Evolutionary conservation across 2,113 vertebrate genomes (phyloP).

Genomic region (Peromyscus leucopus): DNA sequence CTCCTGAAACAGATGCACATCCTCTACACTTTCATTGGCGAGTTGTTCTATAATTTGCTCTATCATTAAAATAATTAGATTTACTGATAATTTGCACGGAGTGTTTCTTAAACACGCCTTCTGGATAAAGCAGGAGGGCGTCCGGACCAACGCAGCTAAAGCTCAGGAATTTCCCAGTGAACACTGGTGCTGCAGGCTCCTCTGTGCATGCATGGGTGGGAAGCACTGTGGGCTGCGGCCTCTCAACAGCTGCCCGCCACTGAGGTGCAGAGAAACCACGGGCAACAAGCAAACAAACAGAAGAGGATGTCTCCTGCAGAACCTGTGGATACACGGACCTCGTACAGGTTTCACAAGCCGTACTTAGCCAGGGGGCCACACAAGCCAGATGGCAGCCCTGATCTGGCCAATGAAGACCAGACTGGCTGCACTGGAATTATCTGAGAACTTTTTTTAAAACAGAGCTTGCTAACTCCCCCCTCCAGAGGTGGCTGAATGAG

Average conservation of each 20-base stretch:
- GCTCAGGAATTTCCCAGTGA: not conserved
- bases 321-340: conserved; percentile 24
- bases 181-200: not conserved
- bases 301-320: not conserved
- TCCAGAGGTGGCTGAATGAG: conserved; percentile 3
- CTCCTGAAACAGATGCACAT: conserved; percentile 30
- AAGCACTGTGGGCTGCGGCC: not conserved
- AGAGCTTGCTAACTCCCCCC: not conserved
- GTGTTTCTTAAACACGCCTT: conserved; percentile 44
- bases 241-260: not conserved
- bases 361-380: not conserved
- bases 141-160: not conserved
- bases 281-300: not conserved
- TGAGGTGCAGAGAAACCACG: not conserved
- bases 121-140: not conserved
- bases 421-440: not conserved
- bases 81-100: conserved; percentile 2
- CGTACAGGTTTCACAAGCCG: conserved; percentile 22
- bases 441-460: conserved; percentile 8
- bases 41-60: not conserved
- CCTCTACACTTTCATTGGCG: not conserved
- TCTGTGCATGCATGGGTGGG: not conserved
- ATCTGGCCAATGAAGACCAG: not conserved
- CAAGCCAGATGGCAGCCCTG: not conserved
- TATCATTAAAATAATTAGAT: conserved; percentile 57